phyloP scores from a whole-genome alignment of 2,113 vertebrate species.

The Ictalurus furcatus region DNA sequence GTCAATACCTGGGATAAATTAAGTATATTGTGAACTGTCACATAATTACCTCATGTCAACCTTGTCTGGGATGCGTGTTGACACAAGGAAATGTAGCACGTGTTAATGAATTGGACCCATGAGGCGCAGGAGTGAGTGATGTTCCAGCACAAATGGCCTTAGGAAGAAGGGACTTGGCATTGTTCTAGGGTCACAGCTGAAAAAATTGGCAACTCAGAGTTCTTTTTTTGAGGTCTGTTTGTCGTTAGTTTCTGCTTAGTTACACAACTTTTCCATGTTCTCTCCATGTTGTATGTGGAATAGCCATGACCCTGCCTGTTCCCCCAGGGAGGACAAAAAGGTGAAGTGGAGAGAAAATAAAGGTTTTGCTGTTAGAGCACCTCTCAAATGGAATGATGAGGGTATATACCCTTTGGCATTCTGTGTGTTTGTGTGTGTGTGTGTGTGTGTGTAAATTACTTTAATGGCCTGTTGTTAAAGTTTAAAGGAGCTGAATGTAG shows the following conservation, averaged over 20 bases:
- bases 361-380: constrained; percentile 49
- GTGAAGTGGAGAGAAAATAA: constrained; percentile 48
- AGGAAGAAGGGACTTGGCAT: constrained; percentile 39
- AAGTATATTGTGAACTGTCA: not conserved
- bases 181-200: constrained; percentile 34
- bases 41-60: constrained; percentile 27
- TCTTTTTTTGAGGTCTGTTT: constrained; percentile 26
- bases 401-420: not conserved
- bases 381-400: constrained; percentile 12
- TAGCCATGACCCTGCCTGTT: constrained; percentile 17
- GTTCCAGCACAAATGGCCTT: constrained; percentile 42
- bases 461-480: not conserved
- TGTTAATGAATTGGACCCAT: constrained; percentile 38
- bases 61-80: constrained; percentile 18
- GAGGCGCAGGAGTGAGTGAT: constrained; percentile 35
- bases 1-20: constrained; percentile 21
- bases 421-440: not conserved
- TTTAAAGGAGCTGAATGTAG: not conserved
- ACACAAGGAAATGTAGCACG: constrained; percentile 21
- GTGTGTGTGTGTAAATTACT: not conserved
- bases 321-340: constrained; percentile 21
- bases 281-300: constrained; percentile 23
- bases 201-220: constrained; percentile 23
- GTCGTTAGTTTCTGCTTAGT: constrained; percentile 35
- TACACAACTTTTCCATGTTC: constrained; percentile 38